A percentile compares a stretch with the other conserved stretches of the same genome.
Conservation (phyloP, 2,888 invertebrate species). For the Enchytraeus crypticus region DNA sequence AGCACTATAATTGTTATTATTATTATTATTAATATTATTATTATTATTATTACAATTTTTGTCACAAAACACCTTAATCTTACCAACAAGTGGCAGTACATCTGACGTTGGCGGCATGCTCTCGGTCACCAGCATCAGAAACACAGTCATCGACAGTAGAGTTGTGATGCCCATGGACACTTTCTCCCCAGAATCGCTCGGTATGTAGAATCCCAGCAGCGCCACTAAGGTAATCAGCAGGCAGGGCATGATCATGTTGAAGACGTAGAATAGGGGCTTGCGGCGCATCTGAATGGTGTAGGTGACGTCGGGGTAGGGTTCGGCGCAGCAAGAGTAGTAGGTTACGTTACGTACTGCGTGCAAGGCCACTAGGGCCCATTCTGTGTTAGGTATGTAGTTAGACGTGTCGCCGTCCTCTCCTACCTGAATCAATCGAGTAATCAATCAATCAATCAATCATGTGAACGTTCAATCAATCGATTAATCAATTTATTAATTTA, state of each 20-base stretch:
- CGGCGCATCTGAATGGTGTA: constrained; percentile 52
- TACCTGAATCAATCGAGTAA: no score
- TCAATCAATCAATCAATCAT: no score
- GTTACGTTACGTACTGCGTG: constrained; percentile 51
- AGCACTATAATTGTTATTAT: no score
- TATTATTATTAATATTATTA: no score
- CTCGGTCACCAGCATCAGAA: constrained; percentile 55
- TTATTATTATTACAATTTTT: no score
- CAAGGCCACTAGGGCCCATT: constrained; percentile 64
- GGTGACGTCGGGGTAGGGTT: constrained; percentile 53
- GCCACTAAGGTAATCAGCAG: constrained; percentile 54
- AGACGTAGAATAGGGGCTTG: constrained; percentile 54
- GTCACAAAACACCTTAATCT: no score
- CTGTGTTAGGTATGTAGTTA: constrained; percentile 83
- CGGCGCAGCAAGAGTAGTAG: constrained; percentile 51
- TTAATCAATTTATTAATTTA: no score
- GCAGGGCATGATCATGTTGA: constrained; percentile 55
- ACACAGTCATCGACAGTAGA: constrained; percentile 55
- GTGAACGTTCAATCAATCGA: no score
- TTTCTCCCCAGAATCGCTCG: constrained; percentile 53
- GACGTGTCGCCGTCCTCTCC: constrained; percentile 72
- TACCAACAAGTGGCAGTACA: constrained; percentile 55
- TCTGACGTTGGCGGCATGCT: constrained; percentile 56
- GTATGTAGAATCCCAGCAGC: constrained; percentile 55
- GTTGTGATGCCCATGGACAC: constrained; percentile 54